phyloP scores from a whole-genome alignment of 2,888 invertebrate species.

The Lithophane socia region DNA sequence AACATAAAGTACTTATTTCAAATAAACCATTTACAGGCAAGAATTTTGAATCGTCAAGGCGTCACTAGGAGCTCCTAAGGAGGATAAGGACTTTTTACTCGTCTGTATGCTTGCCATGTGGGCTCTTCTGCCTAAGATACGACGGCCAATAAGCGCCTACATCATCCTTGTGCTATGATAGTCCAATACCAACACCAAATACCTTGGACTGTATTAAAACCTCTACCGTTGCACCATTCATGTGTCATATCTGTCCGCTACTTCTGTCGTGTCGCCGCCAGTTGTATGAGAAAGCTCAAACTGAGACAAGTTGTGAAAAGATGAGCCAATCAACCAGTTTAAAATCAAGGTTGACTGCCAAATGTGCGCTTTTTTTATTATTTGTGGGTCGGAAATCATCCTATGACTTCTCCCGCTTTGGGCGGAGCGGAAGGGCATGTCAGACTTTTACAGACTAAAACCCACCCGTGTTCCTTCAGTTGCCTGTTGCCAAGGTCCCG shows the following conservation, averaged over 20 bases:
- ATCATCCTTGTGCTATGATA: background rate
- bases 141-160: too few relatives aligned
- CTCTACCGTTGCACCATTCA: background rate
- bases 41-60: background rate
- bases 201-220: background rate
- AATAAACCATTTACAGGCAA: background rate
- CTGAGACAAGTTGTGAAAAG: background rate
- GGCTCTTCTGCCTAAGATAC: background rate
- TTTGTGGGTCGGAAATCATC: too few relatives aligned
- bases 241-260: background rate
- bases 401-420: too few relatives aligned
- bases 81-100: too few relatives aligned
- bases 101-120: background rate
- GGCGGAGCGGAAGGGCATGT: too few relatives aligned
- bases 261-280: background rate
- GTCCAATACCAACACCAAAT: background rate
- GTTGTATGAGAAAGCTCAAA: background rate
- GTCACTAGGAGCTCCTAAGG: background rate
- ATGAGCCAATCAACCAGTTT: background rate
- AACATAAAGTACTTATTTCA: background rate
- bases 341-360: background rate
- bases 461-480: too few relatives aligned
- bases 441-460: too few relatives aligned
- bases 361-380: too few relatives aligned
- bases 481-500: too few relatives aligned